phyloP scores from a whole-genome alignment of 2,888 invertebrate genomes.

The Ormyrus nitidulus region DNA sequence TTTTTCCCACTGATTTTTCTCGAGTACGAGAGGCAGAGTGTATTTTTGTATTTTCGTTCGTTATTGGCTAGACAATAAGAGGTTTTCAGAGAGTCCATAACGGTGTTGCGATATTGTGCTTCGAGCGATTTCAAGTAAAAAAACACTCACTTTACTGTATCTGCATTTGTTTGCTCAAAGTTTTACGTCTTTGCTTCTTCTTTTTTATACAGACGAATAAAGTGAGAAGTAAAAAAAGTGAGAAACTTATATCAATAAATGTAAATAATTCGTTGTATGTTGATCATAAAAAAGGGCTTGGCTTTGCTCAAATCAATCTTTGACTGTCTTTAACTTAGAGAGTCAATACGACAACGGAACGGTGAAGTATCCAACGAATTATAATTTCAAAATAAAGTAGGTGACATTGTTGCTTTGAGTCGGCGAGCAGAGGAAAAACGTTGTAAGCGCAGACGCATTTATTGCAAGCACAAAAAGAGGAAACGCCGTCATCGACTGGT shows the following conservation, averaged over 20 bases:
- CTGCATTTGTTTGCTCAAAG: constrained; percentile 40
- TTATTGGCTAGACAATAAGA: constrained; percentile 51
- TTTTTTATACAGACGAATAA: constrained; percentile 52
- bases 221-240: constrained; percentile 44
- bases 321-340: background rate
- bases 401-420: background rate
- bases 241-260: constrained; percentile 52
- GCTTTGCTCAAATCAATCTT: constrained; percentile 3
- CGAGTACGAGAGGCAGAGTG: constrained; percentile 3
- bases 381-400: background rate
- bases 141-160: background rate
- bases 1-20: background rate
- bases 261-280: constrained; percentile 51
- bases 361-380: background rate
- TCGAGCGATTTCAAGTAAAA: constrained; percentile 2
- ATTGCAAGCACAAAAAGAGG: constrained; percentile 2
- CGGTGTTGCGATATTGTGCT: constrained; percentile 19
- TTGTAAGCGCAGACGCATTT: constrained; percentile 10
- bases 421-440: background rate
- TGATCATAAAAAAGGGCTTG: constrained; percentile 36
- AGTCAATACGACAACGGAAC: too few relatives aligned
- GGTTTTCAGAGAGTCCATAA: background rate
- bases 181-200: constrained; percentile 39
- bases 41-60: constrained; percentile 45
- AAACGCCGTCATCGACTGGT: constrained; percentile 31